These are phyloP conservation scores for Lepidostoma basale DNA, from an alignment of 1,140 invertebrate genomes.

Conservation along the genomic window DNA sequence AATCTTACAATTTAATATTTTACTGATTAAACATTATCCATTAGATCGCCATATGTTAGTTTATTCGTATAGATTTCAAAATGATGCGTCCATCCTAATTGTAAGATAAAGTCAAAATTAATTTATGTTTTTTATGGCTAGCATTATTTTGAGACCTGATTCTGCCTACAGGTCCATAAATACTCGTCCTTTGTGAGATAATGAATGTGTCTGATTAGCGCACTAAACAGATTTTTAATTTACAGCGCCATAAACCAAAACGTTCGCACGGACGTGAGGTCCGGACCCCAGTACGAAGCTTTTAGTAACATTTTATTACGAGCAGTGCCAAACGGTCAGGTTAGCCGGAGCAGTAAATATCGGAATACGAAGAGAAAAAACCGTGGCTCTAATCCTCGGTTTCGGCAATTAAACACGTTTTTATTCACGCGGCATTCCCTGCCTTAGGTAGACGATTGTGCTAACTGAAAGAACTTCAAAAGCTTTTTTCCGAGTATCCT, in stretches of 20 bases:
- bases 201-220: conserved; percentile 35
- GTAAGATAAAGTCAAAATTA: too few relatives aligned
- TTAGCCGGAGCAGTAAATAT: neutral
- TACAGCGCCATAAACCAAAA: conserved; percentile 35
- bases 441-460: conserved; percentile 9
- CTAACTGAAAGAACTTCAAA: conserved; percentile 33
- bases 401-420: conserved; percentile 46
- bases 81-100: too few relatives aligned
- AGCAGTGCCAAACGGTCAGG: conserved; percentile 12
- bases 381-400: conserved; percentile 31
- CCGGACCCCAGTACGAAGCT: neutral
- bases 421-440: conserved; percentile 34
- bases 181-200: conserved; percentile 4
- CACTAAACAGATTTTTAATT: conserved; percentile 34
- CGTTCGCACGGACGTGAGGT: conserved; percentile 11
- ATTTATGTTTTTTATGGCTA: too few relatives aligned
- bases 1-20: too few relatives aligned
- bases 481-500: conserved; percentile 22
- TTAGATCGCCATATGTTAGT: too few relatives aligned
- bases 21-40: too few relatives aligned
- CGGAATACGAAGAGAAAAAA: neutral
- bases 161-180: too few relatives aligned
- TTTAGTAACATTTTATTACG: conserved; percentile 26
- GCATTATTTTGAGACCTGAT: too few relatives aligned
- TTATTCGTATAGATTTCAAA: too few relatives aligned